Evolutionary conservation across 2,888 invertebrate species (phyloP), one percentile per base, ranked within the genome.

Genomic region (Euplagia quadripunctaria): DNA sequence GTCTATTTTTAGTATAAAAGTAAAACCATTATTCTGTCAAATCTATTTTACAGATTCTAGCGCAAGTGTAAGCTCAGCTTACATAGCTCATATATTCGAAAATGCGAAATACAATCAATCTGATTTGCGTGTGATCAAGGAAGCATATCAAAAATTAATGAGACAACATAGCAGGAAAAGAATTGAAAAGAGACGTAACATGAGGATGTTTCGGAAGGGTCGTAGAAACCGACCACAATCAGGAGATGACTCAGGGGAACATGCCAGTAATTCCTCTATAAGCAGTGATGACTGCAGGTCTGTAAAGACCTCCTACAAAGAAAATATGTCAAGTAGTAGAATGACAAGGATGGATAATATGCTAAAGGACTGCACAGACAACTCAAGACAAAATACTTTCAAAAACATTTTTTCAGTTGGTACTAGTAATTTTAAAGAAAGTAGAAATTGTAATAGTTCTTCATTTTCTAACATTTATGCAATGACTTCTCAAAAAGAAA

Each of bases 251-350:
- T 94, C 94, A 0, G 93, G 92, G 9, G 93, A 93, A 17, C 88
- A 87, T 78, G 94, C 88, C 20, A 93, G 94, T 87, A 87, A 92
- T 79, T 94, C 94, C 42, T 93, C 94, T 8, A 76, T 90, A 43
- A 93, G 93, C 75, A 93, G 93, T 86, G 92, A 94, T 87, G 93
- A 92, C 80, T 86, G 88, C 76, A 87, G 84, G 74, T 93, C 94
- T 3, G 79, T 82, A 43, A 88, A 83, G 79, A 90, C 90, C 64
- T 85, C 80, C 82, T 84, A 85, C 84, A 88, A 84, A 86, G 88
- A 73, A 89, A 85, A 80, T 85, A 82, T 80, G 74, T 74, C 75
- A 12, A 70, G 68, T 86, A 75, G 82, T 89, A 72, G 63, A 75
- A 75, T 79, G 69, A 70, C 75, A 64, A 77, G 70, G 20, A 75